Evolutionary conservation across 2,797 vertebrate species (phyloP).

Genomic region (Megalops cyprinoides): DNA sequence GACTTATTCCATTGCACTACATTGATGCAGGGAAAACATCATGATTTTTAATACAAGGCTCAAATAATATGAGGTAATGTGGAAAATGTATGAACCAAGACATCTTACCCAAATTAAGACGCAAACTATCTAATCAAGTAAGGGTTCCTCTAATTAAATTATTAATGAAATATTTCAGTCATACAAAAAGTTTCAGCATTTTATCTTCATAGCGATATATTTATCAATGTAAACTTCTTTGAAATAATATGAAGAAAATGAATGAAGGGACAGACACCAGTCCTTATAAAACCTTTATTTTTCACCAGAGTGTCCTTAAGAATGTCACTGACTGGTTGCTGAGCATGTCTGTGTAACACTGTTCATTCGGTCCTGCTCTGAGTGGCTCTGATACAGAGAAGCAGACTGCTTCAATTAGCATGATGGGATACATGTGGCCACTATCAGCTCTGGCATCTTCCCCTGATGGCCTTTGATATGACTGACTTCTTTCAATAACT

Average conservation of each 20-base stretch:
- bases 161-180: neutral
- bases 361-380: constrained; percentile 61
- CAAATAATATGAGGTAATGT: neutral
- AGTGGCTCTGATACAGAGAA: constrained; percentile 46
- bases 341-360: constrained; percentile 54
- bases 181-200: neutral
- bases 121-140: neutral
- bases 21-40: neutral
- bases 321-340: constrained; percentile 52
- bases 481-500: constrained; percentile 57
- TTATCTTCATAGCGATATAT: constrained; percentile 35
- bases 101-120: too few species aligned
- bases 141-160: neutral
- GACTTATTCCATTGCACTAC: neutral
- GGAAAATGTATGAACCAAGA: neutral
- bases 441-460: constrained; percentile 56
- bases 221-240: constrained; percentile 40
- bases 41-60: neutral
- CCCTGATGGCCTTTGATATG: constrained; percentile 46
- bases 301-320: constrained; percentile 48
- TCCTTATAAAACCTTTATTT: constrained; percentile 52
- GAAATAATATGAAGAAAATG: constrained; percentile 45
- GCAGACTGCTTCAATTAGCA: constrained; percentile 61
- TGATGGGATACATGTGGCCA: constrained; percentile 59
- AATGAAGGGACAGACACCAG: constrained; percentile 47